Conservation (phyloP, 2,888 invertebrate species). For the Drosophila parthenogenetica region DNA sequence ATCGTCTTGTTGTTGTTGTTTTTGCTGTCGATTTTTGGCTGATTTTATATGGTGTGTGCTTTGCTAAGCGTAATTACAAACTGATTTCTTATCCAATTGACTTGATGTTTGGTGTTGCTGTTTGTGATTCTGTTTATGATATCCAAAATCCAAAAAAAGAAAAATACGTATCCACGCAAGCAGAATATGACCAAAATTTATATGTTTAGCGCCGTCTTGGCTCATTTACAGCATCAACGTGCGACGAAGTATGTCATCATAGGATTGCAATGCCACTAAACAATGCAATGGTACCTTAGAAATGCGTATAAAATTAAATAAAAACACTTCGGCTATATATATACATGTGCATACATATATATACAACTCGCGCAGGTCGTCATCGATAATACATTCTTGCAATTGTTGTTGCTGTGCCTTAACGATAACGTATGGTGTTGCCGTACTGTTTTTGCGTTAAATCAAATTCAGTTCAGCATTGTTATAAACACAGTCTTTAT, state of each 20-base stretch:
- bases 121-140: slow-evolving; percentile 37
- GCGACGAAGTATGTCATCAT: slow-evolving; percentile 37
- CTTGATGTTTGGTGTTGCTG: slow-evolving; percentile 30
- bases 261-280: slow-evolving; percentile 9
- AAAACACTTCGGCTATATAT: slow-evolving; percentile 62
- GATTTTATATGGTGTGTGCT: slow-evolving; percentile 6
- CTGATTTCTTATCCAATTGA: slow-evolving; percentile 50
- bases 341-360: slow-evolving; percentile 35
- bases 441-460: background rate
- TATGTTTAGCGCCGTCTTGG: slow-evolving; percentile 23
- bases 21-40: slow-evolving; percentile 7
- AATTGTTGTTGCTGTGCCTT: slow-evolving; percentile 10
- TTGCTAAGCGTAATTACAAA: slow-evolving; percentile 19
- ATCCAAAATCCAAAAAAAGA: slow-evolving; percentile 20
- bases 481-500: no score
- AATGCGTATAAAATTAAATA: slow-evolving; percentile 59
- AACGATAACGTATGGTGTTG: slow-evolving; percentile 25
- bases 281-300: slow-evolving; percentile 5
- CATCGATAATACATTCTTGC: slow-evolving; percentile 61
- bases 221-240: slow-evolving; percentile 32
- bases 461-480: slow-evolving; percentile 2
- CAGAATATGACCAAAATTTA: slow-evolving; percentile 27
- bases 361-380: slow-evolving; percentile 53
- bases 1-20: slow-evolving; percentile 18
- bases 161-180: slow-evolving; percentile 53